Conservation (phyloP, 2,888 invertebrate species). For the Agonopterix arenella region DNA sequence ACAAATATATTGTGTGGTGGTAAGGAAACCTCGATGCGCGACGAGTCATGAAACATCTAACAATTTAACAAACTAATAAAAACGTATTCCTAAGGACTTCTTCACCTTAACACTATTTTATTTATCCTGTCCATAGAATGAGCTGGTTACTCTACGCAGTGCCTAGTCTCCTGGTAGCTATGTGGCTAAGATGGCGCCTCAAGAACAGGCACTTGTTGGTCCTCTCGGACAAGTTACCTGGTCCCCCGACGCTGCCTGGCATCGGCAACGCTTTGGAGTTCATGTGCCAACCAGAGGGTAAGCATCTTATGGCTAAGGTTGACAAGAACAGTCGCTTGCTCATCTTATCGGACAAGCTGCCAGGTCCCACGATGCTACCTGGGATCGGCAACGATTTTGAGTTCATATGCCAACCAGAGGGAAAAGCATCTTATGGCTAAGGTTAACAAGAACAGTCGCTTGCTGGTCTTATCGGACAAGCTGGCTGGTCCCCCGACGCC, state of each 20-base stretch:
- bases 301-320: not conserved
- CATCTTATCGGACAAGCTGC: constrained; percentile 37
- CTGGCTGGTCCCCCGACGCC: constrained; percentile 47
- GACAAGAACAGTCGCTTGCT: constrained; percentile 22
- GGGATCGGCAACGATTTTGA: constrained; percentile 45
- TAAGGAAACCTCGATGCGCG: too few species aligned
- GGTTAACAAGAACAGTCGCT: not conserved
- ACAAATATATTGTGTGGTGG: too few species aligned
- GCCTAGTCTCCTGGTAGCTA: too few species aligned
- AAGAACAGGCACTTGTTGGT: not conserved
- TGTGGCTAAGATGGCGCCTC: too few species aligned
- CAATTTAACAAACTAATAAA: too few species aligned
- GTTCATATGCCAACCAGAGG: constrained; percentile 45
- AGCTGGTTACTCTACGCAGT: constrained; percentile 17
- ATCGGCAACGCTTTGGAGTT: not conserved
- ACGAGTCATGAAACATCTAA: too few species aligned
- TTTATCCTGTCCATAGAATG: constrained; percentile 25
- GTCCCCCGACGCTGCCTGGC: not conserved
- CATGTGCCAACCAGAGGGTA: not conserved
- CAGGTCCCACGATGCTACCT: constrained; percentile 47
- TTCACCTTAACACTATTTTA: too few species aligned
- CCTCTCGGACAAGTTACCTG: not conserved
- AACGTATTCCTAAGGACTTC: too few species aligned
- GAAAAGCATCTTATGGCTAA: constrained; percentile 22
- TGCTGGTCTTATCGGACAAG: not conserved